Conservation (phyloP, 1,140 invertebrate species). For the Drosophila aff. region DNA sequence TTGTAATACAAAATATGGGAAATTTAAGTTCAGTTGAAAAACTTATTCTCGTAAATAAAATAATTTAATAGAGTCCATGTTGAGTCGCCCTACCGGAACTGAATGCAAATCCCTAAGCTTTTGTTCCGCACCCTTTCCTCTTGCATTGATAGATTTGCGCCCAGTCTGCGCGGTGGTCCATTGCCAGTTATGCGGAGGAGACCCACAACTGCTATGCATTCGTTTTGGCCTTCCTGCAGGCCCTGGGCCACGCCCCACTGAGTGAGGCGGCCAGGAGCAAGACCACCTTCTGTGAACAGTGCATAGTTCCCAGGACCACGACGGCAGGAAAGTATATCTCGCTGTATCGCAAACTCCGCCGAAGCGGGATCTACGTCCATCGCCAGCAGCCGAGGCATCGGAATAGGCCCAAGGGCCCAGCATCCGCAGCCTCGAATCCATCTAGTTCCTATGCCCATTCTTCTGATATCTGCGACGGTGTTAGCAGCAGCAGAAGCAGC, state of each 20-base stretch:
- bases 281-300: slow-evolving; percentile 89
- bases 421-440: slow-evolving; percentile 8
- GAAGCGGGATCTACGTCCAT: slow-evolving; percentile 86
- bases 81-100: neutral
- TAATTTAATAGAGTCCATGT: neutral
- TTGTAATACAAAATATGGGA: too few relatives aligned
- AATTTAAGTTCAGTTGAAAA: neutral
- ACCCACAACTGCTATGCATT: slow-evolving; percentile 93
- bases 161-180: slow-evolving; percentile 88
- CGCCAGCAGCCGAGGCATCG: slow-evolving; percentile 60
- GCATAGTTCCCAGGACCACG: slow-evolving; percentile 90
- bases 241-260: slow-evolving; percentile 87
- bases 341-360: slow-evolving; percentile 89
- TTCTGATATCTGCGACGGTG: slow-evolving; percentile 15
- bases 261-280: slow-evolving; percentile 88
- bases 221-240: slow-evolving; percentile 90
- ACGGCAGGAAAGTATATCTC: slow-evolving; percentile 93
- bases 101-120: slow-evolving; percentile 48
- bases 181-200: slow-evolving; percentile 89
- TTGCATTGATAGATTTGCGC: slow-evolving; percentile 86
- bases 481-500: neutral
- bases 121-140: slow-evolving; percentile 5
- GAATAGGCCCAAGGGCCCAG: slow-evolving; percentile 11
- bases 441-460: slow-evolving; percentile 33
- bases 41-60: neutral